Conservation (phyloP, 1,140 invertebrate genomes). For the Patella vulgata region DNA sequence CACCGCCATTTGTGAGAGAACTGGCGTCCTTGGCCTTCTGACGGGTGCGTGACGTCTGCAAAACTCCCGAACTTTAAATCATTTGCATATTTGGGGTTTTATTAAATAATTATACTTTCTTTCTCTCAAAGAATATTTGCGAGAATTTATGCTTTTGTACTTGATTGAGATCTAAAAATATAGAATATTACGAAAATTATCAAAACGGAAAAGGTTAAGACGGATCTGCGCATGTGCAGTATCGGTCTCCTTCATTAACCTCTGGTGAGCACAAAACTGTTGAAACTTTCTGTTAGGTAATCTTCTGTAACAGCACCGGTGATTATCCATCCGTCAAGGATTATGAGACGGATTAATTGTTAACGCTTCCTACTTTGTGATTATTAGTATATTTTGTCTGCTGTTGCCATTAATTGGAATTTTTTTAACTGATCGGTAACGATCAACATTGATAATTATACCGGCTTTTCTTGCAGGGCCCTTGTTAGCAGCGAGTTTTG, state of each 20-base stretch:
- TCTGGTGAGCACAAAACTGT: constrained; percentile 17
- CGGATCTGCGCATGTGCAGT: constrained; percentile 25
- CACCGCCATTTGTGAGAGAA: constrained; percentile 76
- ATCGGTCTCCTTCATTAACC: constrained; percentile 38
- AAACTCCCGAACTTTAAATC: constrained; percentile 3
- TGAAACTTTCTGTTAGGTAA: too few relatives aligned
- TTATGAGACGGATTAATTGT: too few relatives aligned
- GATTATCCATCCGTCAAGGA: too few relatives aligned
- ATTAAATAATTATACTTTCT: too few relatives aligned
- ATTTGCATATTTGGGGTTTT: too few relatives aligned
- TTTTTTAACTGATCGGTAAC: too few relatives aligned
- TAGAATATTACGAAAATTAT: neutral
- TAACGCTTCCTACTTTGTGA: too few relatives aligned
- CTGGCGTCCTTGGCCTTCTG: neutral
- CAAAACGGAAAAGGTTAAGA: too few relatives aligned
- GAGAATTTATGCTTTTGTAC: constrained; percentile 5
- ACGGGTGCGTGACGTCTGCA: constrained; percentile 7
- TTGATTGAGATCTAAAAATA: constrained; percentile 5
- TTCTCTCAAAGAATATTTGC: neutral
- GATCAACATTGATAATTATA: neutral
- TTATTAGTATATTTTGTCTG: too few relatives aligned
- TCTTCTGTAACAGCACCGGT: too few relatives aligned
- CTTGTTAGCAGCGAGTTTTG: neutral
- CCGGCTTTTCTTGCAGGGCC: constrained; percentile 3
- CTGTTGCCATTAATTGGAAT: too few relatives aligned